Conservation (phyloP, 2,113 vertebrate species). For the Raja brachyura region DNA sequence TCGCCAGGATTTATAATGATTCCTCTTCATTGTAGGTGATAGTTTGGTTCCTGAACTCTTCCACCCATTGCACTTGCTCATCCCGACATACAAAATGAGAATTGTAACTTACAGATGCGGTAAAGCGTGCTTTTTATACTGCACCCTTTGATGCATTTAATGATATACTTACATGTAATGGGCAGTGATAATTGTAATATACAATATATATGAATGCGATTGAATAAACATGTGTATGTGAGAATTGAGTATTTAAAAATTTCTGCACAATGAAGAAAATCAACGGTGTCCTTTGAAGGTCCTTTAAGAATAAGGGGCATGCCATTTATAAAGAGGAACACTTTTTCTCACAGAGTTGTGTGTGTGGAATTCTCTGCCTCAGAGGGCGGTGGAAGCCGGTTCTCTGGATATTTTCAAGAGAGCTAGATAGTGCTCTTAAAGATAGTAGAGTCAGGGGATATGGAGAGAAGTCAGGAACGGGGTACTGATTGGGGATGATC, state of each 20-base stretch:
- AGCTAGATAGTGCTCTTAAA: too few relatives aligned
- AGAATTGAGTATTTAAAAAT: neutral
- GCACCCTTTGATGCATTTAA: too few relatives aligned
- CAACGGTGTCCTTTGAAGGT: neutral
- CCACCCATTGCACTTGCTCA: neutral
- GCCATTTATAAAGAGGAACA: too few relatives aligned
- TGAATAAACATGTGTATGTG: neutral
- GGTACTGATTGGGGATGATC: too few relatives aligned
- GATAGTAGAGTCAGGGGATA: too few relatives aligned
- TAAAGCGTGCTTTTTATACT: neutral
- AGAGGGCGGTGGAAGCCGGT: too few relatives aligned
- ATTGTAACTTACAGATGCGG: neutral
- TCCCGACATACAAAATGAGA: neutral
- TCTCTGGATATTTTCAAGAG: too few relatives aligned
- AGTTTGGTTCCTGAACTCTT: neutral
- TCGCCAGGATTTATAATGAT: neutral
- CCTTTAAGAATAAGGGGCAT: too few relatives aligned
- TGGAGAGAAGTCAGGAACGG: too few relatives aligned
- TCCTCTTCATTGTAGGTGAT: neutral
- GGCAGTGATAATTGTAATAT: neutral
- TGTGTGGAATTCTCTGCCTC: too few relatives aligned
- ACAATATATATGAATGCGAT: neutral
- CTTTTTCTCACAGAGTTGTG: too few relatives aligned
- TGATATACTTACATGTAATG: neutral
- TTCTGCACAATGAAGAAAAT: neutral